Evolutionary conservation across 2,113 vertebrate genomes (phyloP).

Genomic region (Lates calcarifer): DNA sequence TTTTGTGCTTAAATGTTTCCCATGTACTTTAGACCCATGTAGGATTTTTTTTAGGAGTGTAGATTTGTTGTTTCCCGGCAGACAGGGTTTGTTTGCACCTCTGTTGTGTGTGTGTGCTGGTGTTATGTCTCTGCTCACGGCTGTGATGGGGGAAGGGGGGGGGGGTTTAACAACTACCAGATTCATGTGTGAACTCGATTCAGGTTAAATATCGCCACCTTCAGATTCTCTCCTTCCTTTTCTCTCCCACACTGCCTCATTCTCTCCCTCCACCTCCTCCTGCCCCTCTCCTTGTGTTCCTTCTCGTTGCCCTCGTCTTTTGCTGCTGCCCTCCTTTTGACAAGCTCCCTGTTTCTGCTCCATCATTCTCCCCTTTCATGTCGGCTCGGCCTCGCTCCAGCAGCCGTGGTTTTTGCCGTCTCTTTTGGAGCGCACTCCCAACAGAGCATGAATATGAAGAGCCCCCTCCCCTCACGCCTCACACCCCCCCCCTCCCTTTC

Average conservation of each 20-base stretch:
- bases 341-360: conserved; percentile 75
- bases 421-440: conserved; percentile 60
- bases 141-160: background rate
- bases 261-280: background rate
- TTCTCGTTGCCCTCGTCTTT: conserved; percentile 61
- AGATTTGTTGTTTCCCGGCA: conserved; percentile 19
- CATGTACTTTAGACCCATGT: background rate
- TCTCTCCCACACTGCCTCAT: background rate
- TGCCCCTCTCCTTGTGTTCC: conserved; percentile 38
- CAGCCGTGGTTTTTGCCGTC: conserved; percentile 48
- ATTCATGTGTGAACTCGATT: conserved; percentile 39
- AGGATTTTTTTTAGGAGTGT: conserved; percentile 8
- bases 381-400: conserved; percentile 64
- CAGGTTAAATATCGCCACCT: conserved; percentile 59
- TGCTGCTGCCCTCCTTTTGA: conserved; percentile 64
- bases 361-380: conserved; percentile 65
- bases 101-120: conserved; percentile 9
- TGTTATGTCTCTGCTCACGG: conserved; percentile 22
- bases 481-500: too few relatives aligned
- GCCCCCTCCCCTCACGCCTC: background rate
- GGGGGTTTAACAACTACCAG: conserved; percentile 4
- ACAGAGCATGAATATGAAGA: conserved; percentile 74
- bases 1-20: conserved; percentile 40
- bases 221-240: conserved; percentile 25
- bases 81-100: conserved; percentile 9